These are phyloP conservation scores for Corvus cornix DNA, from an alignment of 2,113 vertebrate genomes.

Conservation along the genomic window DNA sequence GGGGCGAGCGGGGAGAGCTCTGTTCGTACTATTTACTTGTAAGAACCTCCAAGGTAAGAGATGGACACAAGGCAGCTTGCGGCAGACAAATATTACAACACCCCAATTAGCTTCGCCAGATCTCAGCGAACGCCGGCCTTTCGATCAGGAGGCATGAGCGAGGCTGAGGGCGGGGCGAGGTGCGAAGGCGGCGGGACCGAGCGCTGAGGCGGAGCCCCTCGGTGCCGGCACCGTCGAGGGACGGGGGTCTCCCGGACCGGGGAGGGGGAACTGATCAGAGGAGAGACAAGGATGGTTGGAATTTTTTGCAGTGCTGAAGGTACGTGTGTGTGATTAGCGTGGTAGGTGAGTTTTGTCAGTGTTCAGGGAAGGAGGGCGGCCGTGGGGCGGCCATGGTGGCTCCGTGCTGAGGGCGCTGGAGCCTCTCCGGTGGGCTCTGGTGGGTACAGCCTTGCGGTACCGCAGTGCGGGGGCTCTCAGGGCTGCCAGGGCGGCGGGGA, in stretches of 20 bases:
- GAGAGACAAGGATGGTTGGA: accelerated
- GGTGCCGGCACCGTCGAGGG: background rate
- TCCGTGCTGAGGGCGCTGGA: background rate
- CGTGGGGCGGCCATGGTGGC: accelerated
- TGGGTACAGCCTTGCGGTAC: background rate
- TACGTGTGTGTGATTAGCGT: background rate
- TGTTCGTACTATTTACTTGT: background rate
- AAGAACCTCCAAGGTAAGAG: background rate
- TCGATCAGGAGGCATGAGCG: background rate
- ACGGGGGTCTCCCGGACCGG: accelerated
- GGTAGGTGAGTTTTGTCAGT: background rate
- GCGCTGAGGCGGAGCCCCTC: background rate
- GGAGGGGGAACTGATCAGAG: background rate
- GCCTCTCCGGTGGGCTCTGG: accelerated
- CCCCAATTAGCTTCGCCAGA: accelerated
- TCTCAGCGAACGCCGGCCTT: too few species aligned
- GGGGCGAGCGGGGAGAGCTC: background rate
- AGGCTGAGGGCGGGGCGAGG: background rate
- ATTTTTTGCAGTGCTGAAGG: background rate
- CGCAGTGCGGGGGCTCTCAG: accelerated
- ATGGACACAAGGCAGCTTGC: too few species aligned
- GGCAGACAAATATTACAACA: background rate
- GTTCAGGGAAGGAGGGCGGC: accelerated
- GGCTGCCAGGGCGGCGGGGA: background rate
- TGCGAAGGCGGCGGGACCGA: background rate